Conservation (phyloP, 2,888 invertebrate genomes). For the Pristionchus exspectatus region DNA sequence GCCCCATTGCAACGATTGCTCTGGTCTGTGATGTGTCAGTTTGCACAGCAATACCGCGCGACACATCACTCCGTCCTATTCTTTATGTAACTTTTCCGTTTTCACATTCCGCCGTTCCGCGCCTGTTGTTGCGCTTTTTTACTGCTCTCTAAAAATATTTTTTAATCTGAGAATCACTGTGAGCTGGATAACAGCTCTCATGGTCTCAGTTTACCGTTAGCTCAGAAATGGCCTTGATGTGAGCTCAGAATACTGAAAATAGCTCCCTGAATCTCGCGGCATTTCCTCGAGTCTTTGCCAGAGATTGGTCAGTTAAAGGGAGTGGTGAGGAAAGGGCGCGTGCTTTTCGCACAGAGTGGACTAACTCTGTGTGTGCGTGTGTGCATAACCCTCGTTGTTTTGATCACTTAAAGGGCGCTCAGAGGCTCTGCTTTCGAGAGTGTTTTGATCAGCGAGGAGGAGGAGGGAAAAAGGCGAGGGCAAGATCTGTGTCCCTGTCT, state of each 20-base stretch:
- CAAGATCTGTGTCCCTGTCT: neutral
- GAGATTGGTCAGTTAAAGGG: neutral
- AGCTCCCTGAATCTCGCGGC: neutral
- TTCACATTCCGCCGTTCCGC: neutral
- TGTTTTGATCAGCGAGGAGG: conserved; percentile 2
- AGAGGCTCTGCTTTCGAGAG: neutral
- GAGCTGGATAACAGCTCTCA: too few species aligned
- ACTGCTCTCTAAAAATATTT: too few species aligned
- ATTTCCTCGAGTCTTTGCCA: neutral
- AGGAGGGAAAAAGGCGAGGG: neutral
- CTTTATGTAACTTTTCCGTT: neutral
- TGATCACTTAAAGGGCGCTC: neutral
- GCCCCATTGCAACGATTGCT: conserved; percentile 5
- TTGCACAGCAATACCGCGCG: neutral
- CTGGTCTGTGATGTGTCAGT: conserved; percentile 39
- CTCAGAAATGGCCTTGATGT: neutral
- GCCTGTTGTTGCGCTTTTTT: too few species aligned
- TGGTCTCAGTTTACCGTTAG: neutral
- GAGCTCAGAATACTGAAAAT: neutral
- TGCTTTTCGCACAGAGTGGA: too few species aligned
- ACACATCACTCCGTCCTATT: neutral
- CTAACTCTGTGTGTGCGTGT: neutral
- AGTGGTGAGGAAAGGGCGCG: neutral
- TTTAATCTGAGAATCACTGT: too few species aligned
- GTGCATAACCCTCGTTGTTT: conserved; percentile 13